Evolutionary conservation across 2,797 vertebrate genomes (phyloP), one percentile per base, ranked within the genome.

Genomic region (Dallia pectoralis): DNA sequence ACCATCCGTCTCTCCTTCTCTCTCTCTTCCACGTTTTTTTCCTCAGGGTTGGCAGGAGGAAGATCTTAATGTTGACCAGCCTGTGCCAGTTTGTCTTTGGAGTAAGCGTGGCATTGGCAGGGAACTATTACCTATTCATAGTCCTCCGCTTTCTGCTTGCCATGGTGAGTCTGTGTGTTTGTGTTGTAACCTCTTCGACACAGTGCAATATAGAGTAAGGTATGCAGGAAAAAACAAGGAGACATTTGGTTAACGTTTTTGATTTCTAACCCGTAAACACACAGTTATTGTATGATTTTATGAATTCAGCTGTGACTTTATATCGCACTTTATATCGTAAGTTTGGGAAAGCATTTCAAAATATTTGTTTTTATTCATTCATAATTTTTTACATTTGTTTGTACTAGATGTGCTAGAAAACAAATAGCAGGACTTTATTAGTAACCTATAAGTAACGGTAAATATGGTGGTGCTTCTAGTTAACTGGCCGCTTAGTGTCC

Each of bases 111-210:
- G 95, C 95, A 0, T 96, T 98, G 81, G 91, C 94, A 0, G 89
- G 90, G 81, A 94, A 96, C 89, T 98, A 96, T 85, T 95, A 94
- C 82, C 85, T 92, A 61, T 98, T 98, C 1, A 75, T 97, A 78
- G 77, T 85, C 12, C 84, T 94, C 14, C 95, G 95, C 63, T 96
- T 98, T 87, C 88, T 98, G 71, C 95, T 98, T 1, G 96, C 96
- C 67, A 95, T 94, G 95, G 97, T 98, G 90, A 95, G 96, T 30
- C 1, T 71, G 18, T 56, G 32, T 6, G 44, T 68, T 4, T 67
- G 53, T 74, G 18, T 47, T 70, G 6, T 40, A 40, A 40, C 6
- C 36, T 40, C 36, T 9, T 6, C 9, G 29, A 7, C 8, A 18
- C 1, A 65, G 63, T 33, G 30, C 18, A 65, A n/a, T 65, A 32